phyloP scores from a whole-genome alignment of 2,113 vertebrate species.

The Pongo abelii region DNA sequence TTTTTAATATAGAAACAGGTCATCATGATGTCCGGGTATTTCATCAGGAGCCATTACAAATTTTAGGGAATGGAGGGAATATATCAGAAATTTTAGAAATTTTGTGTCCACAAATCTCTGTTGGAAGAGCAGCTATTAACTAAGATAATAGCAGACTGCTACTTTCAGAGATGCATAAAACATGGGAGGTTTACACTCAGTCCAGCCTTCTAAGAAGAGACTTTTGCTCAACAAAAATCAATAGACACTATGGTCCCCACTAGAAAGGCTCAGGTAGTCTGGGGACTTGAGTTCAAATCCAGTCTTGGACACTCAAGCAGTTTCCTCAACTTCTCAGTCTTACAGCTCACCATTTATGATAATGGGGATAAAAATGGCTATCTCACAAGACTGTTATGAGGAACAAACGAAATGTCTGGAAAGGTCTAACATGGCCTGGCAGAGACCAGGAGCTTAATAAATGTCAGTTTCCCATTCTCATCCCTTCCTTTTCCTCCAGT shows the following conservation, averaged over 20 bases:
- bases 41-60: not conserved
- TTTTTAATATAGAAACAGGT: not conserved
- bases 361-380: not conserved
- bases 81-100: not conserved
- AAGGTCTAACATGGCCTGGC: not conserved
- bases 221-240: not conserved
- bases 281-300: not conserved
- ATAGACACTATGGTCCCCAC: not conserved
- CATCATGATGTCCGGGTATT: not conserved
- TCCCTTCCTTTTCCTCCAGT: not conserved
- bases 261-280: not conserved
- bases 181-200: not conserved
- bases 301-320: not conserved
- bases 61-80: not conserved
- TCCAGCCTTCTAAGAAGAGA: not conserved
- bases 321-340: conserved; percentile 1
- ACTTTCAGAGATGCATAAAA: not conserved
- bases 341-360: not conserved
- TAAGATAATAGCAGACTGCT: not conserved
- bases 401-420: not conserved
- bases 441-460: not conserved
- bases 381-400: not conserved
- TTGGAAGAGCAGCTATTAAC: not conserved
- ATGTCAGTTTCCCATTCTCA: not conserved
- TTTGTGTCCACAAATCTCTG: not conserved